Evolutionary conservation across 2,888 invertebrate species (phyloP), one percentile per base, ranked within the genome.

Genomic region (Hypsopygia costalis): DNA sequence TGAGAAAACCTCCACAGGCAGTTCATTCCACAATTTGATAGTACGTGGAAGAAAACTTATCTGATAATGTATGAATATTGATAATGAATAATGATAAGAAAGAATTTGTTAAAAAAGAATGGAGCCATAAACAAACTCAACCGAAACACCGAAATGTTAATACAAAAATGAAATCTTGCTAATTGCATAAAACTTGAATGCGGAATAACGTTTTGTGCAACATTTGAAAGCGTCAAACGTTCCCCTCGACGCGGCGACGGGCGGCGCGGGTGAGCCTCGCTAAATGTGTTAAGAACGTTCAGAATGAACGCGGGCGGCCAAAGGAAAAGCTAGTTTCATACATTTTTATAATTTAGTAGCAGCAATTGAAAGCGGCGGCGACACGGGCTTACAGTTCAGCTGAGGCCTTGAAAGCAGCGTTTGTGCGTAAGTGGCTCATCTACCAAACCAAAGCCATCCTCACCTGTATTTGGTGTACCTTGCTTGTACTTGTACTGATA

Each of bases 261-360:
- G 25, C n/a, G 25, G 6, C n/a, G 25, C 1, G 25, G 6, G n/a
- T 25, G 25, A 25, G 25, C 25, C 8, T 7, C 3, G n/a, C 8
- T 25, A 2, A 25, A 25, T 35, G 11, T 11, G 11, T 25, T 12
- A 34, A 38, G 10, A 9, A 21, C 31, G 35, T 11, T 8, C 11
- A 36, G 33, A 39, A 35, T 16, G 12, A 33, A 32, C 31, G 30
- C 20, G 29, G 11, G 31, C 21, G 10, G 38, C 28, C 34, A 32
- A 40, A 38, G 43, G 31, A 44, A 32, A 40, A 51, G 61, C 58
- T 58, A 66, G 57, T 62, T 62, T 53, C 51, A 52, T 30, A 46
- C 63, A 56, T 52, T 55, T 47, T 55, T 46, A 44, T 55, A 52
- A 59, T 59, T 48, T 51, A 61, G 52, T 49, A 40, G 51, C 49